Evolutionary conservation across 2,888 invertebrate species (phyloP), one percentile per base, ranked within the genome.

Genomic region (Ryuthela nishihirai): DNA sequence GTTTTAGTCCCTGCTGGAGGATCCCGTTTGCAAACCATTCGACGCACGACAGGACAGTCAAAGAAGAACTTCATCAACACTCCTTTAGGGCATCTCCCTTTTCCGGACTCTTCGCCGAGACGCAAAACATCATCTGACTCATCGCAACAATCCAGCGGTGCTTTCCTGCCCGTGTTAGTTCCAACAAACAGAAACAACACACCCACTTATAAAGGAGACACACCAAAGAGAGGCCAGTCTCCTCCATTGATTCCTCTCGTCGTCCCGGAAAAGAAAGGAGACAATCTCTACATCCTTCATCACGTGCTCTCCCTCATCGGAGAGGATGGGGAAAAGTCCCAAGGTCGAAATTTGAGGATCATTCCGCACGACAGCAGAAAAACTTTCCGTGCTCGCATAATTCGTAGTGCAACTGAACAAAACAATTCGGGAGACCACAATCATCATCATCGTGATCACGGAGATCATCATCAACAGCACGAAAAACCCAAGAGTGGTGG

Each of bases 221-320:
- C 6, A 18, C 12, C 38, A 38, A 10, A 10, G 21, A 21, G 24
- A 23, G 18, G 15, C 20, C 25, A 10, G 39, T n/a, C n/a, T n/a
- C n/a, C 43, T 1, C 54, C 59, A 2, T n/a, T 53, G 10, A 46
- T 60, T n/a, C 59, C 59, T n/a, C n/a, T 60, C n/a, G 54, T 61
- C 10, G 23, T 54, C 6, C 42, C 47, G 17, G 40, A 49, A 15
- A 43, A 38, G 29, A 46, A 58, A 29, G 54, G 40, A 1, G 35
- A 38, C 12, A 44, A 60, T 17, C 47, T 50, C 4, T 43, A 48
- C 26, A 53, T 56, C 10, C 24, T 62, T 10, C 41, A 52, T 6
- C 58, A 63, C 20, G 44, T 63, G 12, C 23, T 63, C 18, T 58
- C 58, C 1, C 29, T 63, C 4, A 21, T 63, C 12, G 44, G 38